Percentiles rank a stretch among this genome's conserved stretches.
These are phyloP conservation scores for Arion vulgaris DNA, from an alignment of 1,140 invertebrate species.

Conservation along the genomic window DNA sequence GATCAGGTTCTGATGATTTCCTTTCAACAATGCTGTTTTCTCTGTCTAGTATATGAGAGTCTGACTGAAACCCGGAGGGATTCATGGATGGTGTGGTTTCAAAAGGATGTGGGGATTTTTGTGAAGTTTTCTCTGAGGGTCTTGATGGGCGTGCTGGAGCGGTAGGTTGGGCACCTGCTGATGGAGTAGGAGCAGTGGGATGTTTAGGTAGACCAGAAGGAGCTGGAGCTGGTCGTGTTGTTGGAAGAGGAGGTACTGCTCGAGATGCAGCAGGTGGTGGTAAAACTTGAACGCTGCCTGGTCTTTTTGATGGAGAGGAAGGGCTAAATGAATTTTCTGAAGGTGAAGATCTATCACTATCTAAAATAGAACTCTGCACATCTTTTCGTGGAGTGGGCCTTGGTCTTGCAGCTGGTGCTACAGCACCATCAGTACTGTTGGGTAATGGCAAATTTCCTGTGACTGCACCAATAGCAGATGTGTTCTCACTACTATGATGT, in stretches of 20 bases:
- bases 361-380: constrained; percentile 38
- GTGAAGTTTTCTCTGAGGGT: background rate
- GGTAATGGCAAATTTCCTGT: constrained; percentile 37
- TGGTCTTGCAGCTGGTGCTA: constrained; percentile 43
- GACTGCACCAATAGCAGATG: constrained; percentile 35
- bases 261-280: background rate
- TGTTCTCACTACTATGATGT: constrained; percentile 48
- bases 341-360: background rate
- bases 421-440: constrained; percentile 27
- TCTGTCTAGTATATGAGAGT: constrained; percentile 23
- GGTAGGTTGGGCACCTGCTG: background rate
- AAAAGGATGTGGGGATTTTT: background rate
- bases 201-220: background rate
- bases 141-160: constrained; percentile 26
- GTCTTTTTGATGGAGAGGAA: constrained; percentile 3
- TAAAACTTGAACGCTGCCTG: background rate
- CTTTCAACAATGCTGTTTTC: constrained; percentile 19
- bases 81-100: background rate
- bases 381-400: constrained; percentile 54
- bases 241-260: constrained; percentile 28
- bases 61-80: background rate
- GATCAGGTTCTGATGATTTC: constrained; percentile 1
- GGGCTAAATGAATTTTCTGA: constrained; percentile 3
- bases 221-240: background rate
- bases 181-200: constrained; percentile 6